Evolutionary conservation across 2,113 vertebrate genomes (phyloP).

Genomic region (Agapornis roseicollis): DNA sequence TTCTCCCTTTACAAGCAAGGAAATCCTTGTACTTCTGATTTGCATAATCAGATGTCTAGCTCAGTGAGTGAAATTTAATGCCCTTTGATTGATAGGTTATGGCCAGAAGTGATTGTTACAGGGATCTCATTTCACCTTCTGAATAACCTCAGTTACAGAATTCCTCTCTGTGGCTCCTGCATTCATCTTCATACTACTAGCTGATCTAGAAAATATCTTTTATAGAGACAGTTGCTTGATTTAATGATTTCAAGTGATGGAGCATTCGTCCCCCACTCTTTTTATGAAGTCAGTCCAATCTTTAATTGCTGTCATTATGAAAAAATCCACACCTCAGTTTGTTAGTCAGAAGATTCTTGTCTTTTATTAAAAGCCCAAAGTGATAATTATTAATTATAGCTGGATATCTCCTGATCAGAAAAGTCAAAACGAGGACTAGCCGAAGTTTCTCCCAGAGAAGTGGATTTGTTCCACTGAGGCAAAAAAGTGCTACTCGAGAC

Average conservation of each 20-base stretch:
- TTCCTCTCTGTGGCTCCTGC: not conserved
- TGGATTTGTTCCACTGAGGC: not conserved
- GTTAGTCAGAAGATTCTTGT: not conserved
- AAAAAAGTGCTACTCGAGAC: not conserved
- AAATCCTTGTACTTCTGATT: constrained; percentile 7
- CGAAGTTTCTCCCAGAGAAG: not conserved
- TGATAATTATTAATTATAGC: not conserved
- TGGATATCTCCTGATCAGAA: not conserved
- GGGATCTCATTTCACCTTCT: constrained; percentile 1
- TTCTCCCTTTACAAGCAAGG: not conserved
- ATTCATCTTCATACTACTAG: not conserved
- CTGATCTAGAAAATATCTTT: not conserved
- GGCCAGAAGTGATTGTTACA: not conserved
- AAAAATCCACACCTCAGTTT: not conserved
- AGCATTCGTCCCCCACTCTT: not conserved
- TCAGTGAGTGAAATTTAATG: constrained; percentile 44
- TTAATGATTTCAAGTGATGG: not conserved
- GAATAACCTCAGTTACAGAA: not conserved
- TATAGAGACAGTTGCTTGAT: not conserved
- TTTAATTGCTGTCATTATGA: not conserved
- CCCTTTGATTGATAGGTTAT: constrained; percentile 29
- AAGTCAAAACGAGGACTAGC: not conserved
- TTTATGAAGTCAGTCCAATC: not conserved
- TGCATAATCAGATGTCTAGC: constrained; percentile 14
- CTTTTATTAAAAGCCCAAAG: not conserved